These are phyloP conservation scores for Crypturellus tataupa DNA, from an alignment of 2,797 vertebrate species.

Conservation along the genomic window DNA sequence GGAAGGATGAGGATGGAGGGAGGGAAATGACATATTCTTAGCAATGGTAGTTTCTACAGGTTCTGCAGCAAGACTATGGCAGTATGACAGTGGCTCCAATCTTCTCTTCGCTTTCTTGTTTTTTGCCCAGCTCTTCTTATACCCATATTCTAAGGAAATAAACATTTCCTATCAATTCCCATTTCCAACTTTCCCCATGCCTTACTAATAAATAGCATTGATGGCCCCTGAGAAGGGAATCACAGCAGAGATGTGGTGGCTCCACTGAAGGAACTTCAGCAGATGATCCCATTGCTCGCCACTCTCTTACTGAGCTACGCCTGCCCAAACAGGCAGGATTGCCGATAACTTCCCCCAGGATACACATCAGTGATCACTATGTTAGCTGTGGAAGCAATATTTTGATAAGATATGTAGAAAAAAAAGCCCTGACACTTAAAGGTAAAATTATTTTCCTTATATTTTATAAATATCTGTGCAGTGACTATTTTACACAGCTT, in stretches of 20 bases:
- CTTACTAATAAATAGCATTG: background rate
- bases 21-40: background rate
- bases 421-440: background rate
- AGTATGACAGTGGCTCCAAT: background rate
- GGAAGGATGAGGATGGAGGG: background rate
- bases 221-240: background rate
- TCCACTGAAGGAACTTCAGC: background rate
- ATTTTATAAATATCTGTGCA: background rate
- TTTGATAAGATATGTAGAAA: background rate
- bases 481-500: background rate
- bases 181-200: background rate
- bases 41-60: background rate
- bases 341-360: background rate
- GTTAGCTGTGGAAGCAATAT: background rate
- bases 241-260: background rate
- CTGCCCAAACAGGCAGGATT: background rate
- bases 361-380: background rate
- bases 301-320: background rate
- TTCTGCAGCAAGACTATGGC: no score
- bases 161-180: background rate
- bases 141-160: background rate
- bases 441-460: background rate
- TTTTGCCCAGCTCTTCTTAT: background rate
- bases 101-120: background rate
- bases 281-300: accelerated